Evolutionary conservation across 2,113 vertebrate genomes (phyloP), one percentile per base, ranked within the genome.

Genomic region (Mobula hypostoma): DNA sequence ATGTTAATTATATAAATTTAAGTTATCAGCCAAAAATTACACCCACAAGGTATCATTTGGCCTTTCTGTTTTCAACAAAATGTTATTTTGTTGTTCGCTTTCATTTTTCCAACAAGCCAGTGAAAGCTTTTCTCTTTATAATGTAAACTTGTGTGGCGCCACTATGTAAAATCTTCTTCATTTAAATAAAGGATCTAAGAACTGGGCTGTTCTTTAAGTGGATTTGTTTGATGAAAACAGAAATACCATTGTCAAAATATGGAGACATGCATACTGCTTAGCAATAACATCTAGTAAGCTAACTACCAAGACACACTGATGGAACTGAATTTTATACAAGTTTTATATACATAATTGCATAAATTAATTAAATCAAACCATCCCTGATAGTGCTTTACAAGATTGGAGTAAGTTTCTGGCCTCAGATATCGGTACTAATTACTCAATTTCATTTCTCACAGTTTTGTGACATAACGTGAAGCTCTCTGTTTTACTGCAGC

Each of bases 261-360:
- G 14, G 85, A 5, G 61, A 32, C 24, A 66, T 29, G n/a, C 0
- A 17, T 70, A 32, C 36, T 72, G 63, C n/a, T 36, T 32, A 61
- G 83, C 27, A 29, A 61, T 56, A 87, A n/a, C 83, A 87, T 7
- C 48, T 8, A 68, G n/a, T 61, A 90, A 66, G 61, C 15, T 66
- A 72, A 12, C 29, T 56, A 27, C 66, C 90, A 88, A 12, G 74
- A 21, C 68, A 12, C 48, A 85, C 24, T 27, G 19, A 58, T 58
- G 56, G 6, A 58, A 48, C 82, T 85, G 48, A 85, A 85, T 85
- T 58, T 24, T 27, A 48, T 68, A 48, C 21, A 48, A 40, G 68
- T 93, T 93, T 74, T 93, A 74, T 74, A 90, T n/a, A 68, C 63
- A n/a, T 90, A 90, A 92, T 93, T 74, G 24, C 90, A 93, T 56